Conservation (phyloP, 2,113 vertebrate species). For the Seriola aureovittata region DNA sequence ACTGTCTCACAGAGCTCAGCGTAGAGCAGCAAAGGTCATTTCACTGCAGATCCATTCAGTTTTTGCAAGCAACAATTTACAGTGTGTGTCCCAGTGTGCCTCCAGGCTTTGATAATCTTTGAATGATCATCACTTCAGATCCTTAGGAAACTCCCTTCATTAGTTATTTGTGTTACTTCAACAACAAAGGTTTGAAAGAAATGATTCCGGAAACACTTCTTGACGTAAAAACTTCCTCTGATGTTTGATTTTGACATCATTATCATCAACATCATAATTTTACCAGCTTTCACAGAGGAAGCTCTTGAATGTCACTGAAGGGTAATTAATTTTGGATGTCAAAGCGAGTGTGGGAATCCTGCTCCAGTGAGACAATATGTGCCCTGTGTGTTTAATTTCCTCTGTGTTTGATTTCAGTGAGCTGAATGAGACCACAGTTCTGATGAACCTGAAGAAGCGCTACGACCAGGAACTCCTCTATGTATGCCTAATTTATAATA, state of each 20-base stretch:
- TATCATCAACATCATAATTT: neutral
- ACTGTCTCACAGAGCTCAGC: slow-evolving; percentile 11
- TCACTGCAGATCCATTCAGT: slow-evolving; percentile 8
- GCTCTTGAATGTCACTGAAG: slow-evolving; percentile 38
- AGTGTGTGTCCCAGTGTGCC: neutral
- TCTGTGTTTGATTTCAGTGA: slow-evolving; percentile 85
- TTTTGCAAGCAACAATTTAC: slow-evolving; percentile 9
- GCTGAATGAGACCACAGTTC: slow-evolving; percentile 91
- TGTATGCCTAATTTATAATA: slow-evolving; percentile 79
- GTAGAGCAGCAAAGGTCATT: slow-evolving; percentile 27
- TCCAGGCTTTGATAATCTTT: slow-evolving; percentile 21
- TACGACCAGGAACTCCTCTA: slow-evolving; percentile 93
- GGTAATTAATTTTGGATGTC: slow-evolving; percentile 34
- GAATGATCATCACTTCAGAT: slow-evolving; percentile 3
- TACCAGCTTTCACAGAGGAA: neutral
- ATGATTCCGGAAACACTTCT: neutral
- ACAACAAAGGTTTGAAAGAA: slow-evolving; percentile 9
- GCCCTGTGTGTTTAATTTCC: slow-evolving; percentile 38
- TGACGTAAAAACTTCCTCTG: neutral
- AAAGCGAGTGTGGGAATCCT: slow-evolving; percentile 24
- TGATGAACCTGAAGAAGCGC: slow-evolving; percentile 92
- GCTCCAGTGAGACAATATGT: slow-evolving; percentile 31
- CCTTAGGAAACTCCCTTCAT: neutral
- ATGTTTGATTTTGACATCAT: neutral
- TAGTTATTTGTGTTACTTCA: slow-evolving; percentile 17